Conservation (phyloP, 2,113 vertebrate genomes). For the Ranitomeya variabilis region DNA sequence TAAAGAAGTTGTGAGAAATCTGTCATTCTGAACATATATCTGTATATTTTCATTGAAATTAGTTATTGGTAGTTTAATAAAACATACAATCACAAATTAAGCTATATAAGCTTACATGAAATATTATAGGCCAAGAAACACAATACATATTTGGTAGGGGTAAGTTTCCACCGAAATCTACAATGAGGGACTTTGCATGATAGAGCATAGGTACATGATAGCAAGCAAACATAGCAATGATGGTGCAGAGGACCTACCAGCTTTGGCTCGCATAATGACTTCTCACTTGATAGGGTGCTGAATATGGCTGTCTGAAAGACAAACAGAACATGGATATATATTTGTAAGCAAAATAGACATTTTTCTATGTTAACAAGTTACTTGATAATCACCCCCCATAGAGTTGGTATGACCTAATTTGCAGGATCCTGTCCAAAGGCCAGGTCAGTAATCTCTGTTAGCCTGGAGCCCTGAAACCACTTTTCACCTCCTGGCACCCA, state of each 20-base stretch:
- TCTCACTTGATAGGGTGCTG: constrained; percentile 66
- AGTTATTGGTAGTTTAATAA: no score
- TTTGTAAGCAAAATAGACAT: not conserved
- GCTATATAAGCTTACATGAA: no score
- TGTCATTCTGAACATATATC: no score
- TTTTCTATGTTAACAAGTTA: not conserved
- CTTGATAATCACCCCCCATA: not conserved
- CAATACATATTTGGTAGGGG: not conserved
- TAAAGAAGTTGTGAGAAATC: no score
- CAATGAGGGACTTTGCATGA: not conserved
- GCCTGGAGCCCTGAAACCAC: no score
- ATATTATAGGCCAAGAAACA: no score
- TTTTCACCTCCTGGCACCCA: no score
- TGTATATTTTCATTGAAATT: no score
- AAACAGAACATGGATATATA: constrained; percentile 33
- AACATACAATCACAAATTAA: no score
- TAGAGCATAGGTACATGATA: not conserved
- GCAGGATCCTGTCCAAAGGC: no score
- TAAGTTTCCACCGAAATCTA: not conserved
- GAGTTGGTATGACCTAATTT: no score
- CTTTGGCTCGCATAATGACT: constrained; percentile 66
- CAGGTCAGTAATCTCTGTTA: no score
- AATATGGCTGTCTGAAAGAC: constrained; percentile 69
- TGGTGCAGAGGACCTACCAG: constrained; percentile 60
- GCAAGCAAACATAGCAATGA: not conserved